Conservation (phyloP, 2,797 vertebrate genomes). For the Anguilla obscura region DNA sequence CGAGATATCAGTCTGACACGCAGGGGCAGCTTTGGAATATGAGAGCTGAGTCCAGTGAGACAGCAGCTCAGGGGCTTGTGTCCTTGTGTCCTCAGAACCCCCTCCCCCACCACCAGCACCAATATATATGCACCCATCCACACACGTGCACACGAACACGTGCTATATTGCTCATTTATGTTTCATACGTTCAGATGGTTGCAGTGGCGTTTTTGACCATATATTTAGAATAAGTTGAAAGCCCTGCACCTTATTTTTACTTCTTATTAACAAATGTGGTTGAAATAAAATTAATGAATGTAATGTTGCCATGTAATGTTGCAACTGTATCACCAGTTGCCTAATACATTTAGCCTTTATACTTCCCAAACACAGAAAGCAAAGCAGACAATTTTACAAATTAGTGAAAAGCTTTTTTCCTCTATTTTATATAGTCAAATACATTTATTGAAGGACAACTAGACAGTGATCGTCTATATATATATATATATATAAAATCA, state of each 20-base stretch:
- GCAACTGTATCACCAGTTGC: too few relatives aligned
- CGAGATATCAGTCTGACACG: not conserved
- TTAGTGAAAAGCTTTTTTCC: too few relatives aligned
- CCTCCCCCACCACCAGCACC: not conserved
- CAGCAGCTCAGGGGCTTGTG: not conserved
- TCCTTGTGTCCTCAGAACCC: not conserved
- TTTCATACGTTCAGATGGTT: too few relatives aligned
- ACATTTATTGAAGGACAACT: not conserved
- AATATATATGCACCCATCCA: not conserved
- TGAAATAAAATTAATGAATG: not conserved
- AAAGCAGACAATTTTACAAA: too few relatives aligned
- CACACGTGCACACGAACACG: not conserved
- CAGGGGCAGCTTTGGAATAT: not conserved
- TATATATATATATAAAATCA: not conserved
- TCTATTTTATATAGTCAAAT: too few relatives aligned
- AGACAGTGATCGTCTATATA: not conserved
- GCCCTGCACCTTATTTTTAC: too few relatives aligned
- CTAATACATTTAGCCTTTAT: too few relatives aligned
- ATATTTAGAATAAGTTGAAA: not conserved
- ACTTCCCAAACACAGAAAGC: too few relatives aligned
- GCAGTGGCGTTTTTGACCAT: too few relatives aligned
- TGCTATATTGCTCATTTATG: not conserved
- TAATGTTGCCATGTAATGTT: not conserved
- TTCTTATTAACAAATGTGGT: not conserved
- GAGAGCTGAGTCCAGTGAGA: conserved; percentile 11